phyloP scores from a whole-genome alignment of 2,113 vertebrate genomes.

The Tupaia chinensis region DNA sequence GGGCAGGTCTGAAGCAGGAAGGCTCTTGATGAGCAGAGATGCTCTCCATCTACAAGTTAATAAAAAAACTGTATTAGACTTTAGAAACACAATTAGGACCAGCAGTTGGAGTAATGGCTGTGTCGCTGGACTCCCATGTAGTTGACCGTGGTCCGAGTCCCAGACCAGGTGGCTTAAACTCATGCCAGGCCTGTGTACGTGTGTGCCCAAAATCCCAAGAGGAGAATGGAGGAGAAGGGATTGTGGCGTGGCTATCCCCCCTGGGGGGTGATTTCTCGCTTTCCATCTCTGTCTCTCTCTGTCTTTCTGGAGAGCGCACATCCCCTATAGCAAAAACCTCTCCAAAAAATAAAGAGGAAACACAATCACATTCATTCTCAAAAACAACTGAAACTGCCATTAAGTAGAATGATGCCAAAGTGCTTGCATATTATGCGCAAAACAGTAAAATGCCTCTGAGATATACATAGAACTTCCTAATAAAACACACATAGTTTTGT shows the following conservation, averaged over 20 bases:
- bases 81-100: background rate
- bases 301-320: no score
- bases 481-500: slow-evolving; percentile 20
- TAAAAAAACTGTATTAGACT: background rate
- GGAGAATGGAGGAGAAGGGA: no score
- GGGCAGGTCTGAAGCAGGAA: slow-evolving; percentile 92
- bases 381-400: background rate
- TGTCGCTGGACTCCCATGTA: no score
- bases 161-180: no score
- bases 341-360: background rate
- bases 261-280: no score
- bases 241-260: no score
- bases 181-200: no score
- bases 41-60: slow-evolving; percentile 94
- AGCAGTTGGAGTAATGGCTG: no score
- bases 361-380: background rate
- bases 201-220: no score
- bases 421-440: background rate
- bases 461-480: background rate
- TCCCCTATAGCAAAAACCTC: no score
- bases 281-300: no score
- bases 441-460: background rate
- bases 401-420: slow-evolving; percentile 10
- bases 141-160: no score
- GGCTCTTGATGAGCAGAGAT: slow-evolving; percentile 92